Evolutionary conservation across 2,888 invertebrate genomes (phyloP), one percentile per base, ranked within the genome.

Genomic region (Isoperla grammatica): DNA sequence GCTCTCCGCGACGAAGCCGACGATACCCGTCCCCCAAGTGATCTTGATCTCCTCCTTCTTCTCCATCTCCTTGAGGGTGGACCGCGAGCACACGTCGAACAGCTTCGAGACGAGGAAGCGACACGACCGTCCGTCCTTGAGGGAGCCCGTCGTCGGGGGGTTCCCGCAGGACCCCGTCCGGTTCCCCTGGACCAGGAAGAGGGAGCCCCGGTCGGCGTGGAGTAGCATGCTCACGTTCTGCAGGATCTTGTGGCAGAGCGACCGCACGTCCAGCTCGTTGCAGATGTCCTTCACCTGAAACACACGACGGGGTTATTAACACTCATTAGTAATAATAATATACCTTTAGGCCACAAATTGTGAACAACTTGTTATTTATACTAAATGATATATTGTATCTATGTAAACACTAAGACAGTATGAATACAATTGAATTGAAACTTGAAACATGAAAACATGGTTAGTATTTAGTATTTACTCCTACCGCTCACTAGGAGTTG

Each of bases 11-110:
- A 95, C 95, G 75, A 90, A 90, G 12, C 95, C 96, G 39, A 95
- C 95, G 71, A 96, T 95, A 59, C 96, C 96, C 57, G 88, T 89
- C 57, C 95, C 95, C 91, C 95, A 95, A 19, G 95, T 91, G 73
- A 96, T 91, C 71, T 88, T 81, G 69, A 95, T 95, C 76, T 95
- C 95, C 65, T 94, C 92, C 68, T 90, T 86, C 72, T 90, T 87
- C 73, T 92, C 91, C 87, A 93, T 92, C 75, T 95, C 94, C 72
- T 90, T 87, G 39, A 95, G 82, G 3, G 94, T 95, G 64, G 95
- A 95, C 71, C 89, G 87, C 64, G 92, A 90, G 71, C 93, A 95
- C 37, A 96, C 95, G 77, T 96, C 96, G 77, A 96, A 96, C 66
- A 96, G 79, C 75, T 95, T 95, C 59, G 94, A 94, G 64, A 95